Conservation (phyloP, 2,113 vertebrate species). For the Thalassoma bifasciatum region DNA sequence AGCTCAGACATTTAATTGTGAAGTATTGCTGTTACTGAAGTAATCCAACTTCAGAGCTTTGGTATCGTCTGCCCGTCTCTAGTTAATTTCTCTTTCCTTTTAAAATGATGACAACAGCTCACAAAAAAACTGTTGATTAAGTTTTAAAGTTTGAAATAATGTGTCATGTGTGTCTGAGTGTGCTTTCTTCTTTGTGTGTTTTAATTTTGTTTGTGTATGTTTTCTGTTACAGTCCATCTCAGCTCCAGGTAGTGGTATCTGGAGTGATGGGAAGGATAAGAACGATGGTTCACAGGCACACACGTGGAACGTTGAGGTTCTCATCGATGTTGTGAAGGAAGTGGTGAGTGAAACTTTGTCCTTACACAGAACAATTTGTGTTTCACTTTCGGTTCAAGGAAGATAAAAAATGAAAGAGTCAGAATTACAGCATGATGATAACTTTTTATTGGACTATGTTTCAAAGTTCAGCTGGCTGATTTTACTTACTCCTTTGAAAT, state of each 20-base stretch:
- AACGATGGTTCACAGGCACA: slow-evolving; percentile 93
- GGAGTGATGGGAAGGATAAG: slow-evolving; percentile 99
- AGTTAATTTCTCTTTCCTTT: no score
- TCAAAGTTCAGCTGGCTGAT: no score
- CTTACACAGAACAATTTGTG: background rate
- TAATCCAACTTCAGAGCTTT: no score
- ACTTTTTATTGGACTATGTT: no score
- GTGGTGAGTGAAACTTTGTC: slow-evolving; percentile 83
- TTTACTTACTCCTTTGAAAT: background rate
- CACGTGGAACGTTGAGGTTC: slow-evolving; percentile 98
- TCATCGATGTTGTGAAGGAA: slow-evolving; percentile 98
- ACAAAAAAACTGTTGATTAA: no score
- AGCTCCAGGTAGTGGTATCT: slow-evolving; percentile 96
- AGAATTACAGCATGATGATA: no score
- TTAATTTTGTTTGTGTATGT: background rate
- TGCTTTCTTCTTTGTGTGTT: background rate
- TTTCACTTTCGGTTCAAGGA: background rate
- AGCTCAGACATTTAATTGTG: no score
- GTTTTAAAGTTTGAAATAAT: background rate
- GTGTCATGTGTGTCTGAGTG: background rate
- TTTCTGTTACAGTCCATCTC: slow-evolving; percentile 88
- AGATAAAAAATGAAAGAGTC: background rate
- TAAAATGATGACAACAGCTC: no score
- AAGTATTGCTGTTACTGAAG: no score
- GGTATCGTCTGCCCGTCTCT: no score